Evolutionary conservation across 2,797 vertebrate genomes (phyloP), one percentile per base, ranked within the genome.

Genomic region (Parauchenoglanis ngamensis): DNA sequence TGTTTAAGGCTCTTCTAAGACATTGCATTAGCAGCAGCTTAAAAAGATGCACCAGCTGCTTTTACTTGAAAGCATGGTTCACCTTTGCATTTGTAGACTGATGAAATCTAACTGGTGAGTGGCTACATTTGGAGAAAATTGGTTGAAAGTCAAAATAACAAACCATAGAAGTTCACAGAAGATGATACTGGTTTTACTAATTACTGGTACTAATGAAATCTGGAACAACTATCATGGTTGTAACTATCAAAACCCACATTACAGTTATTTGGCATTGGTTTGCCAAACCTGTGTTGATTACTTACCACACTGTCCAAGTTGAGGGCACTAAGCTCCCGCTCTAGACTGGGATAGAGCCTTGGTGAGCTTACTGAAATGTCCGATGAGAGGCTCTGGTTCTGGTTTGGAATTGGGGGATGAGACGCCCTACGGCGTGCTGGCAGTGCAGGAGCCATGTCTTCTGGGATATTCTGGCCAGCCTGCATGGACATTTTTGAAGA

Each of bases 291-390:
- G 31, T 17, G 15, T 31, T 2, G 0, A 88, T 10, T 80, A 13
- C 49, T 86, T 94, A 95, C 95, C 91, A 0, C 17, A 54, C 44
- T 70, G 63, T 84, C 83, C 23, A 80, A 2, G 67, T 7, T 76
- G 25, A 77, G 0, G 13, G 83, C 4, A 52, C 68, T 63, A 6
- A 91, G 13, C 23, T 94, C 88, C 7, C 87, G 65, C 2, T 93
- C 88, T 88, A 95, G 84, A 77, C 21, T 83, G 0, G 94, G 94
- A 90, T 96, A 95, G 2, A 95, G 93, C 80, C 75, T 90, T 46
- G 75, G 86, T 0, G 83, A 23, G 31, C 80, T 83, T 70, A 8
- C 7, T 7, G 75, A n/a, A 57, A 31, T 23, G 2, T 40, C 23
- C 11, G 83, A 59, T 46, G 57, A 23, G 13, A 40, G 72, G 83